Conservation (phyloP, 1,140 invertebrate genomes). For the Polypedilum pembai region DNA sequence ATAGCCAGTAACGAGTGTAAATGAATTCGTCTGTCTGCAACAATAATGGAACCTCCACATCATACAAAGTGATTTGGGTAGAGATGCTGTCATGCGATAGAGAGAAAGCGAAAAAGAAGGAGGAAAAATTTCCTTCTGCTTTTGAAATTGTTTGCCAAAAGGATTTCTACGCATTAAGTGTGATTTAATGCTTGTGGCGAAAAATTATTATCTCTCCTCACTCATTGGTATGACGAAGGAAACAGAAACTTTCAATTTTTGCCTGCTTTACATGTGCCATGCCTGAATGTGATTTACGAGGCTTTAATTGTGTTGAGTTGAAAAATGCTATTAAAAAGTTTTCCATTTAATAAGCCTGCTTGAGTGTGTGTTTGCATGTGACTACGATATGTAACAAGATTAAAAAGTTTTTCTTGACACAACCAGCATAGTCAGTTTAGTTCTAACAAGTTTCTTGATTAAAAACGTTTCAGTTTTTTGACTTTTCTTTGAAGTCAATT, state of each 20-base stretch:
- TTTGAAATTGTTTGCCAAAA: slow-evolving; percentile 3
- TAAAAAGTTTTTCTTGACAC: slow-evolving; percentile 15
- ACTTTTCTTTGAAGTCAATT: neutral
- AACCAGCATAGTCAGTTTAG: neutral
- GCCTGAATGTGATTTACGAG: neutral
- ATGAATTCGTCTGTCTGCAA: no score
- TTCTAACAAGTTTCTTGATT: neutral
- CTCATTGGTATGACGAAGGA: neutral
- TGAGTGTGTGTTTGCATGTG: neutral
- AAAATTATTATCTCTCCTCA: neutral
- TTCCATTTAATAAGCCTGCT: neutral
- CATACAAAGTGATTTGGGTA: neutral
- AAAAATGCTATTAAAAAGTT: no score
- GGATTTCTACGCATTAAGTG: neutral
- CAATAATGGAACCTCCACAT: neutral
- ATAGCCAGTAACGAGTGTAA: no score
- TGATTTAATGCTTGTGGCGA: neutral
- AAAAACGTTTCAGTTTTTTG: neutral
- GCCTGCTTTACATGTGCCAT: neutral
- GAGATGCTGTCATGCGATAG: neutral
- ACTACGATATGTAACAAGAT: slow-evolving; percentile 1
- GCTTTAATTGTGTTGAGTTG: slow-evolving; percentile 10
- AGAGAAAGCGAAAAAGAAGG: neutral
- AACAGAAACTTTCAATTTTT: neutral
- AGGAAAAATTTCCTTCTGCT: neutral